Evolutionary conservation across 2,888 invertebrate genomes (phyloP).

Genomic region (Teleiodes luculella): DNA sequence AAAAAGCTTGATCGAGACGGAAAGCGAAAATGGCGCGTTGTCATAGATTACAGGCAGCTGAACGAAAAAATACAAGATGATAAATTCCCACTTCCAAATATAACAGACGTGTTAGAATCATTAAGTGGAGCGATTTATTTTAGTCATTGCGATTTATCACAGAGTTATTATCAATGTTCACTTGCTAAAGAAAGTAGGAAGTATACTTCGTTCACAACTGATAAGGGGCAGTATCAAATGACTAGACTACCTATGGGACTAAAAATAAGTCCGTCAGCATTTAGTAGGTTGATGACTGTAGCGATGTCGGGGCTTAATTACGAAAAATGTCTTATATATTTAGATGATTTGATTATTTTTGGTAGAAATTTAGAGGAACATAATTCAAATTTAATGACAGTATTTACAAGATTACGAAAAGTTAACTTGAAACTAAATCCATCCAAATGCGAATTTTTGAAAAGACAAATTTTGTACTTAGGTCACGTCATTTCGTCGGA

Average conservation of each 20-base stretch:
- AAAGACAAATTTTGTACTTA: no score
- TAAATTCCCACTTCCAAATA: constrained; percentile 25
- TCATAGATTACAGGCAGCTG: constrained; percentile 22
- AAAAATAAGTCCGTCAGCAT: no score
- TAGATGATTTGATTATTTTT: no score
- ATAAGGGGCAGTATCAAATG: constrained; percentile 22
- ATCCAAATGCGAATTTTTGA: no score
- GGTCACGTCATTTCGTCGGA: no score
- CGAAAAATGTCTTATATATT: no score
- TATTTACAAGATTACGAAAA: no score
- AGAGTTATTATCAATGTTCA: constrained; percentile 19
- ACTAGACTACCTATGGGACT: constrained; percentile 22
- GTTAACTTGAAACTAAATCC: no score
- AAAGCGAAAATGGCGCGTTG: constrained; percentile 26
- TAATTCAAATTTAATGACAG: no score
- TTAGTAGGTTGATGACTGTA: no score
- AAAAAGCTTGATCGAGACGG: constrained; percentile 20
- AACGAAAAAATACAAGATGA: constrained; percentile 23
- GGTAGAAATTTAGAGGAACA: no score
- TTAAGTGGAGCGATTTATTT: constrained; percentile 21
- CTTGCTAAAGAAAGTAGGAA: constrained; percentile 18
- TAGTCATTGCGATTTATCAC: constrained; percentile 20
- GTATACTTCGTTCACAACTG: constrained; percentile 22
- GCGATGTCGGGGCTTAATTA: no score
- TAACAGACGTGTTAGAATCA: constrained; percentile 25